Conservation (phyloP, 2,113 vertebrate species). For the Sapajus apella region DNA sequence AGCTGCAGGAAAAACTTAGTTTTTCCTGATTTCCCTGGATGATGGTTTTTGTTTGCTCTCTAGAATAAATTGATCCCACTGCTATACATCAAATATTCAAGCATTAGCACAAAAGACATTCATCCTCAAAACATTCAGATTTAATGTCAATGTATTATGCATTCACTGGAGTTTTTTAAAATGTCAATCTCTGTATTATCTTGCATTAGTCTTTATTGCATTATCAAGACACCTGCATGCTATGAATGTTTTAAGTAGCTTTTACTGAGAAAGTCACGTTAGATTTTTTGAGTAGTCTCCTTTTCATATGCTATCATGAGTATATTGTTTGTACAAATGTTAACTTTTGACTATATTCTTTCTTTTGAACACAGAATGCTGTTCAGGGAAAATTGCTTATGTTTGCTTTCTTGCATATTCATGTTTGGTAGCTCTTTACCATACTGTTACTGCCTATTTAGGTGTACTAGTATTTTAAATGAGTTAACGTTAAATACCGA, state of each 20-base stretch:
- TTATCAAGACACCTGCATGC: conserved; percentile 51
- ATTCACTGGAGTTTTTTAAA: neutral
- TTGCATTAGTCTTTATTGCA: conserved; percentile 9
- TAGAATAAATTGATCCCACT: conserved; percentile 54
- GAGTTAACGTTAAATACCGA: neutral
- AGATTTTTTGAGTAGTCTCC: neutral
- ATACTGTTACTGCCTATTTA: neutral
- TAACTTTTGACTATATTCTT: neutral
- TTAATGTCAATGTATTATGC: conserved; percentile 13
- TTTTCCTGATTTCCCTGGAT: conserved; percentile 71
- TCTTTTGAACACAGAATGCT: neutral
- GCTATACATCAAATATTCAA: conserved; percentile 4
- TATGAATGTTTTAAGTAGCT: conserved; percentile 51
- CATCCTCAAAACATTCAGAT: conserved; percentile 33
- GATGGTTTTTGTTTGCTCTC: neutral
- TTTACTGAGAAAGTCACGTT: conserved; percentile 30
- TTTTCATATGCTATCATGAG: neutral
- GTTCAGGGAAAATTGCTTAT: neutral
- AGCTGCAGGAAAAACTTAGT: conserved; percentile 56
- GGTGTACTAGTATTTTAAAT: neutral
- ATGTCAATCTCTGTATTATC: conserved; percentile 30
- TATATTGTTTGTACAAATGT: neutral
- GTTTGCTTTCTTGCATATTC: neutral
- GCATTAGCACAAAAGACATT: neutral
- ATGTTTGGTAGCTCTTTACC: neutral